These are phyloP conservation scores for Ericerus pela DNA, from an alignment of 1,140 invertebrate species.

Conservation along the genomic window DNA sequence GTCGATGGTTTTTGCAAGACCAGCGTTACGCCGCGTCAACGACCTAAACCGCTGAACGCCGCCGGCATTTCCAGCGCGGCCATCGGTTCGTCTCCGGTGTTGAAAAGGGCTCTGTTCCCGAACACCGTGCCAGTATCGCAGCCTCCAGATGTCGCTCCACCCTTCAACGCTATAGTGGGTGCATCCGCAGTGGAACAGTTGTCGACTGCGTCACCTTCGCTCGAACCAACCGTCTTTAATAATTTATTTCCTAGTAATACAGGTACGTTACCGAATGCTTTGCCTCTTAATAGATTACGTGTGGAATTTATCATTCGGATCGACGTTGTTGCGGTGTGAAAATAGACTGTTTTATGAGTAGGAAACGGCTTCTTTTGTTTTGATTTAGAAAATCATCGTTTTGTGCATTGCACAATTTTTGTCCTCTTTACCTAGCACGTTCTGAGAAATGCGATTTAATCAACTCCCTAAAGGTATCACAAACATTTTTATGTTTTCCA, in stretches of 20 bases:
- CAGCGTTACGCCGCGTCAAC: slow-evolving; percentile 66
- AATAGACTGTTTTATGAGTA: too few relatives aligned
- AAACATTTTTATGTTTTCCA: too few relatives aligned
- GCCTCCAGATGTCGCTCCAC: slow-evolving; percentile 6
- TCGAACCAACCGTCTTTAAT: background rate
- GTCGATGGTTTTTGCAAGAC: slow-evolving; percentile 43
- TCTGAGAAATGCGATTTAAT: too few relatives aligned
- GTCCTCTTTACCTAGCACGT: too few relatives aligned
- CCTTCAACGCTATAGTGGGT: background rate
- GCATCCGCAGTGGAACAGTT: background rate
- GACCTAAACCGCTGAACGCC: slow-evolving; percentile 51
- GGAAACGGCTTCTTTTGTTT: too few relatives aligned
- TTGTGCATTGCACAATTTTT: too few relatives aligned
- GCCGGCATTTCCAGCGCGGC: slow-evolving; percentile 25
- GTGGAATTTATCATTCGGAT: too few relatives aligned
- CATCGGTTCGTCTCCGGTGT: slow-evolving; percentile 16
- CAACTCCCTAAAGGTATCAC: too few relatives aligned
- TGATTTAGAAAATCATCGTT: too few relatives aligned
- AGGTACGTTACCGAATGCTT: too few relatives aligned
- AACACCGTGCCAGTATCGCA: slow-evolving; percentile 1
- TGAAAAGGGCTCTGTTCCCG: slow-evolving; percentile 14
- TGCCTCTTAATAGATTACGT: too few relatives aligned
- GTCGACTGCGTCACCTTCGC: background rate
- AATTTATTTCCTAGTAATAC: slow-evolving; percentile 7
- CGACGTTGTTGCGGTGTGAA: too few relatives aligned